A percentile compares a stretch with the other conserved stretches of the same genome.
Evolutionary conservation across 2,888 invertebrate species (phyloP).

Genomic region (Tinea pellionella): DNA sequence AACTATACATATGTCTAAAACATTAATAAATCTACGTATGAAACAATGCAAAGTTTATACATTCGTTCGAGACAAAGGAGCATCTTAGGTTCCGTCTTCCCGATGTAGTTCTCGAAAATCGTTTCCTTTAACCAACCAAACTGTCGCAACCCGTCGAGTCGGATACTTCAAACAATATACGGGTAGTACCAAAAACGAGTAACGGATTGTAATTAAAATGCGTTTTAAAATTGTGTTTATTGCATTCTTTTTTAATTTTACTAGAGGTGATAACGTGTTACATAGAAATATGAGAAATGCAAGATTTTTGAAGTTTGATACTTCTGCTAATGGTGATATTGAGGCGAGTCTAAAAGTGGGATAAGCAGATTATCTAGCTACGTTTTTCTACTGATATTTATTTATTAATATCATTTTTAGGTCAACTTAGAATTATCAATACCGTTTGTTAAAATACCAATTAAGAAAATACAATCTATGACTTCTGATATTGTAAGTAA

Average conservation of each 20-base stretch:
- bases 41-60: no score
- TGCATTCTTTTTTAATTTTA: slow-evolving; percentile 22
- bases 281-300: slow-evolving; percentile 20
- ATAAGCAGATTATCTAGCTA: no score
- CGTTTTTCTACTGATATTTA: no score
- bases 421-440: slow-evolving; percentile 74
- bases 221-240: neutral
- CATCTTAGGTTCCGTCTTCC: slow-evolving; percentile 1
- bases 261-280: slow-evolving; percentile 24
- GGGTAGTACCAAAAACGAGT: no score
- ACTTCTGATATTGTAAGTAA: slow-evolving; percentile 7
- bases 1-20: no score
- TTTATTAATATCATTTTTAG: slow-evolving; percentile 43
- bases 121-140: no score
- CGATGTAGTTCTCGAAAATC: neutral
- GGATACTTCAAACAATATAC: no score
- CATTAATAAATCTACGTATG: no score
- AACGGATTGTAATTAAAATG: no score
- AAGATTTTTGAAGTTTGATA: slow-evolving; percentile 50
- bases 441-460: slow-evolving; percentile 76
- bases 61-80: neutral
- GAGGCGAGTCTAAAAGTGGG: no score
- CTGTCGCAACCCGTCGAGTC: no score
- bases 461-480: slow-evolving; percentile 51
- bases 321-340: slow-evolving; percentile 59